Conservation (phyloP, 1,140 invertebrate genomes). For the Bombus affinis region DNA sequence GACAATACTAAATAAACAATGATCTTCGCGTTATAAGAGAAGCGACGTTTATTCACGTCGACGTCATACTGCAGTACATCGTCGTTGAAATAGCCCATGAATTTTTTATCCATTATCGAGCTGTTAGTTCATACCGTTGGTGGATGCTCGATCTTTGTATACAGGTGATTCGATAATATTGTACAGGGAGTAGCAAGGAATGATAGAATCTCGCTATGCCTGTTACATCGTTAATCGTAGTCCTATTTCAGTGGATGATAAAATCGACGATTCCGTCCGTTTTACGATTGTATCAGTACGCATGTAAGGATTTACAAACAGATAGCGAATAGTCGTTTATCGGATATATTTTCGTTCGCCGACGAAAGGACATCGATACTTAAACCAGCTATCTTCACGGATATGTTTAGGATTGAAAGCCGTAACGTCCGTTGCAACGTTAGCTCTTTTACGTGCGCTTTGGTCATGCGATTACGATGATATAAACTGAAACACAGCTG, state of each 20-base stretch:
- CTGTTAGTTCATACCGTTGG: no score
- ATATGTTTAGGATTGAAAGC: background rate
- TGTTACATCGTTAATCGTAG: no score
- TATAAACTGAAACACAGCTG: background rate
- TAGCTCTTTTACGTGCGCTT: background rate
- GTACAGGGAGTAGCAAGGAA: no score
- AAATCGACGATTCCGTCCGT: background rate
- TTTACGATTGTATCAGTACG: background rate
- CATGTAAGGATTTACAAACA: background rate
- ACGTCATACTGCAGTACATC: no score
- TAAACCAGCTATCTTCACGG: conserved; percentile 4
- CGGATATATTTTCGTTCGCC: background rate
- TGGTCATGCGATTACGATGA: conserved; percentile 12
- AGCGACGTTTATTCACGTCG: no score
- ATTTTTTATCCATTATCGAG: no score
- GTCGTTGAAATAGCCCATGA: no score
- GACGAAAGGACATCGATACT: background rate
- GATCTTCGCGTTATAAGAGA: no score
- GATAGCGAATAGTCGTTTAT: background rate
- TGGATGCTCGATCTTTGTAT: no score
- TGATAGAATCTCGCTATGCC: no score
- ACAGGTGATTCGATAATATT: no score
- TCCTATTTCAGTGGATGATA: background rate
- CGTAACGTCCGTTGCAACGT: background rate
- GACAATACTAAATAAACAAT: no score